A percentile compares a stretch with the other conserved stretches of the same genome.
Evolutionary conservation across 2,888 invertebrate species (phyloP).

Genomic region (Oxytorus armatus): DNA sequence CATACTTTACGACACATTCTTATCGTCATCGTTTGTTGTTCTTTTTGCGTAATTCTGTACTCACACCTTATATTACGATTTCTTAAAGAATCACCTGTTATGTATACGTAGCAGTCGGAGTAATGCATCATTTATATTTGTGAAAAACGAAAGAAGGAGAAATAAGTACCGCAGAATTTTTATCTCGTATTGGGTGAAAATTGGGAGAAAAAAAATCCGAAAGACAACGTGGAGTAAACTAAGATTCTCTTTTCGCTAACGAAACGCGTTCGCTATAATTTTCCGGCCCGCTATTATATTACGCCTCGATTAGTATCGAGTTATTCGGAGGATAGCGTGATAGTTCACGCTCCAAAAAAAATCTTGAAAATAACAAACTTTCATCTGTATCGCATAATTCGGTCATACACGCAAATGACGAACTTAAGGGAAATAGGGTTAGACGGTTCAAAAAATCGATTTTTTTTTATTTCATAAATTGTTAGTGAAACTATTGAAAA

Average conservation of each 20-base stretch:
- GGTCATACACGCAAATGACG: not conserved
- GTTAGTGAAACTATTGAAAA: too few relatives aligned
- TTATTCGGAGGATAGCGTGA: too few relatives aligned
- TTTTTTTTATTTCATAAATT: too few relatives aligned
- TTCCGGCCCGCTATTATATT: not conserved
- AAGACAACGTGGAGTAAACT: constrained; percentile 38
- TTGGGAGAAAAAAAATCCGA: constrained; percentile 1
- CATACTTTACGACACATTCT: constrained; percentile 31
- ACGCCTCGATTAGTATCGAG: not conserved
- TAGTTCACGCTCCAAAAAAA: too few relatives aligned
- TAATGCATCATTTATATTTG: constrained; percentile 23
- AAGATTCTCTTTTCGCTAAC: constrained; percentile 26
- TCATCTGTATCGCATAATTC: constrained; percentile 8
- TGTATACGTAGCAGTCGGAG: constrained; percentile 37
- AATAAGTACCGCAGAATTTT: constrained; percentile 6
- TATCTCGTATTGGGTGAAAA: constrained; percentile 9
- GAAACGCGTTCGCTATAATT: constrained; percentile 1
- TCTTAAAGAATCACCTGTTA: constrained; percentile 33
- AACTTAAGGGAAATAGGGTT: too few relatives aligned
- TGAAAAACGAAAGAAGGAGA: constrained; percentile 16
- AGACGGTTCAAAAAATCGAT: too few relatives aligned
- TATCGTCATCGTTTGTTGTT: constrained; percentile 24
- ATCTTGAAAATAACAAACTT: not conserved
- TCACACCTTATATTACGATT: constrained; percentile 24
- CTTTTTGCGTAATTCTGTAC: constrained; percentile 32